phyloP scores from a whole-genome alignment of 2,888 invertebrate genomes.

The Balanococcus diminutus region DNA sequence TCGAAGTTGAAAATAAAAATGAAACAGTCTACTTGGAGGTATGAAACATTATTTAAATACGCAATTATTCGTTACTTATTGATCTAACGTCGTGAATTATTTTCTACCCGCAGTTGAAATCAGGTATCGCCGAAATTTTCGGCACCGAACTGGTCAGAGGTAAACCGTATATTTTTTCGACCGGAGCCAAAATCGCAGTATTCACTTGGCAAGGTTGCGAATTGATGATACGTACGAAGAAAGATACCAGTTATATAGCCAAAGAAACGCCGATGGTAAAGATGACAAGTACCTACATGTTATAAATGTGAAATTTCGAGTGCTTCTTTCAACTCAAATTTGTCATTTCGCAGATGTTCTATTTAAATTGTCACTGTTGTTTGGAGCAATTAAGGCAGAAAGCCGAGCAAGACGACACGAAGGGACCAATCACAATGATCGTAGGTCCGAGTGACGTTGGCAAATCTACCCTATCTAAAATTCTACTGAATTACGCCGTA shows the following conservation, averaged over 20 bases:
- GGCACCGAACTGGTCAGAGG: conserved; percentile 94
- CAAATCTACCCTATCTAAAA: conserved; percentile 86
- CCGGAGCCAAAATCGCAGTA: conserved; percentile 92
- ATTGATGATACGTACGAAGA: conserved; percentile 77
- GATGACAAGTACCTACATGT: background rate
- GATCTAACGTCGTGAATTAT: background rate
- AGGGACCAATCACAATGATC: conserved; percentile 86
- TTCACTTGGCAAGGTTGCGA: conserved; percentile 96
- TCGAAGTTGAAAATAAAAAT: conserved; percentile 88
- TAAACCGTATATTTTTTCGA: conserved; percentile 85
- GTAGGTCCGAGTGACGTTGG: conserved; percentile 97
- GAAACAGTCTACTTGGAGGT: conserved; percentile 82
- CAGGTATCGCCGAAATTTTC: conserved; percentile 93
- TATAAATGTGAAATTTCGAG: background rate
- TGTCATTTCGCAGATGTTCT: conserved; percentile 68
- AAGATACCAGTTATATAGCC: conserved; percentile 91
- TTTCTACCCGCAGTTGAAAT: conserved; percentile 70
- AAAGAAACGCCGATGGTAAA: conserved; percentile 93
- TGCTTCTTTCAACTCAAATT: background rate
- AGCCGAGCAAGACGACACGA: conserved; percentile 74
- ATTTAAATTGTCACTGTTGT: conserved; percentile 94
- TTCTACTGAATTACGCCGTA: conserved; percentile 94
- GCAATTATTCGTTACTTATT: background rate
- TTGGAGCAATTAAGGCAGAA: conserved; percentile 85
- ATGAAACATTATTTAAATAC: conserved; percentile 56